These are phyloP conservation scores for Phalacrocorax aristotelis DNA, from an alignment of 2,113 vertebrate genomes.

Conservation along the genomic window DNA sequence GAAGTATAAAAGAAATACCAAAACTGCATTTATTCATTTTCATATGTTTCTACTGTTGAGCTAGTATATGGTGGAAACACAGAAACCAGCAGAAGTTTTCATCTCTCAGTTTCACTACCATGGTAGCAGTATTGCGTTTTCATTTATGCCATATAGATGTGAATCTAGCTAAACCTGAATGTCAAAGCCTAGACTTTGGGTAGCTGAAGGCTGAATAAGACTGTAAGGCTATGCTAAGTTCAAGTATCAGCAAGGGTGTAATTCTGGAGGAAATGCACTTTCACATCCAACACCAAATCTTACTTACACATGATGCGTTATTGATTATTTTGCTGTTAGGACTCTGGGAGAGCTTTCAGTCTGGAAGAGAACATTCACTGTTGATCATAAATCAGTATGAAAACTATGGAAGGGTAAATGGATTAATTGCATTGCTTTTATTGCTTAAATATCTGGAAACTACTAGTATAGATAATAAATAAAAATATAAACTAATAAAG, in stretches of 20 bases:
- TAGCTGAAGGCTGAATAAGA: background rate
- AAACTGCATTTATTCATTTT: background rate
- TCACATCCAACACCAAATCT: background rate
- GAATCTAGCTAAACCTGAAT: background rate
- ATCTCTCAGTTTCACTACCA: background rate
- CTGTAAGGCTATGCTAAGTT: background rate
- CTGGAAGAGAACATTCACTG: background rate
- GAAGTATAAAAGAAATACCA: background rate
- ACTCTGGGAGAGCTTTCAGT: background rate
- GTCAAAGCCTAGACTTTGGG: background rate
- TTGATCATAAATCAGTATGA: background rate
- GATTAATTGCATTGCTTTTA: background rate
- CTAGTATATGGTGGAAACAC: background rate
- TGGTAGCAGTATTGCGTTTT: background rate
- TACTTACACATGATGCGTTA: background rate
- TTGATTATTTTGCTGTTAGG: background rate
- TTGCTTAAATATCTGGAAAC: background rate
- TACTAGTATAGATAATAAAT: background rate
- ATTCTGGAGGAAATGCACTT: background rate
- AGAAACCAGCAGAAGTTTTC: background rate
- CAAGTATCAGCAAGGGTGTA: background rate
- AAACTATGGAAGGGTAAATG: background rate
- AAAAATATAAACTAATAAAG: background rate
- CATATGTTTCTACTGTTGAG: background rate
- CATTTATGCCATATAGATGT: background rate